Evolutionary conservation across 2,888 invertebrate species (phyloP).

Genomic region (Ashinkailepas kermadecensis): DNA sequence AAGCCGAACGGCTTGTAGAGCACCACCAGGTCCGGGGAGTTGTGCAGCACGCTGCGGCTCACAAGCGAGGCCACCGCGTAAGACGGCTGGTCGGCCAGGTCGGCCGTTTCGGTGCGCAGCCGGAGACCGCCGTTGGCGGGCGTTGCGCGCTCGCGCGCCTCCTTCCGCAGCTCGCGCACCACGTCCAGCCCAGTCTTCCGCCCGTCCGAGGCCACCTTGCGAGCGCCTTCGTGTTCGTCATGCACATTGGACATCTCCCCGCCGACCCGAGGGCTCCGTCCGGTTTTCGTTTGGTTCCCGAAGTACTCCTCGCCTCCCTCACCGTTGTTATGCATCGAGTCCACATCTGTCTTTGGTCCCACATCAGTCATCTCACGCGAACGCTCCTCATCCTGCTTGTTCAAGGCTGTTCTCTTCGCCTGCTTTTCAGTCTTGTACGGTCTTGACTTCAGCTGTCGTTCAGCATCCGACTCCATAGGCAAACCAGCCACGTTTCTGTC

Average conservation of each 20-base stretch:
- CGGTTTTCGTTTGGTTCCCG: not conserved
- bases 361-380: too few species aligned
- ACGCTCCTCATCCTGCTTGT: too few species aligned
- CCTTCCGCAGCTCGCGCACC: not conserved
- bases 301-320: too few species aligned
- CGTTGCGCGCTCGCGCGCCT: too few species aligned
- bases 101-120: not conserved
- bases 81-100: not conserved
- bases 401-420: too few species aligned
- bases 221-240: not conserved
- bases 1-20: conserved; percentile 49
- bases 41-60: conserved; percentile 1
- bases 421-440: too few species aligned
- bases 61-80: not conserved
- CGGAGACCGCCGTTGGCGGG: not conserved
- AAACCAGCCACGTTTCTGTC: too few species aligned
- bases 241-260: not conserved
- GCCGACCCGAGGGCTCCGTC: not conserved
- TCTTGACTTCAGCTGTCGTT: too few species aligned
- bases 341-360: too few species aligned
- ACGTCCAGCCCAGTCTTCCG: not conserved
- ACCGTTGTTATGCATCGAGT: too few species aligned
- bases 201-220: not conserved
- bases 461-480: too few species aligned
- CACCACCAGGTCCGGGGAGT: conserved; percentile 44